A percentile compares a stretch with the other conserved stretches of the same genome.
Evolutionary conservation across 2,797 vertebrate species (phyloP).

Genomic region (Vultur gryphus): DNA sequence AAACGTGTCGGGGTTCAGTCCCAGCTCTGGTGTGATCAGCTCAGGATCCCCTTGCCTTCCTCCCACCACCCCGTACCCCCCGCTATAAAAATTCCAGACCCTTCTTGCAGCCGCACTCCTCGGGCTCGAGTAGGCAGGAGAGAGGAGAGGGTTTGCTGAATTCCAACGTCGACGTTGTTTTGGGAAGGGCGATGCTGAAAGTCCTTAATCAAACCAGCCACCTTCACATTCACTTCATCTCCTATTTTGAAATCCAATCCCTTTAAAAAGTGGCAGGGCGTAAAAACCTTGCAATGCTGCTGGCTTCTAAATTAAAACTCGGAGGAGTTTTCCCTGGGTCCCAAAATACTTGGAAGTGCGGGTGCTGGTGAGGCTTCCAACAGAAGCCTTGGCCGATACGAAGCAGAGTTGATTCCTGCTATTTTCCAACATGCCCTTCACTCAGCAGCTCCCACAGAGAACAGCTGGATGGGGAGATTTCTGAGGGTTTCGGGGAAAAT

Average conservation of each 20-base stretch:
- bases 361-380: not conserved
- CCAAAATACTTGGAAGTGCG: not conserved
- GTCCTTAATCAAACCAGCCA: not conserved
- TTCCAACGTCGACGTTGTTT: fast-evolving
- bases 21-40: fast-evolving
- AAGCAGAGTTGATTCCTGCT: not conserved
- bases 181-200: not conserved
- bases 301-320: not conserved
- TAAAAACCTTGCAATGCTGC: not conserved
- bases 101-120: not conserved
- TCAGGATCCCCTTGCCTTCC: not conserved
- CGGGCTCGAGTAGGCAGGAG: fast-evolving
- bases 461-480: not conserved
- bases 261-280: not conserved
- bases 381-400: not conserved
- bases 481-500: not conserved
- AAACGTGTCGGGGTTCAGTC: fast-evolving
- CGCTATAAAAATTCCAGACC: not conserved
- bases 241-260: not conserved
- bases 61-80: not conserved
- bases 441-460: not conserved
- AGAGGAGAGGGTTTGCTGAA: not conserved
- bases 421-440: fast-evolving
- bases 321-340: fast-evolving
- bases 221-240: not conserved